phyloP scores from a whole-genome alignment of 1,140 invertebrate species.

The Agrypnia vestita region DNA sequence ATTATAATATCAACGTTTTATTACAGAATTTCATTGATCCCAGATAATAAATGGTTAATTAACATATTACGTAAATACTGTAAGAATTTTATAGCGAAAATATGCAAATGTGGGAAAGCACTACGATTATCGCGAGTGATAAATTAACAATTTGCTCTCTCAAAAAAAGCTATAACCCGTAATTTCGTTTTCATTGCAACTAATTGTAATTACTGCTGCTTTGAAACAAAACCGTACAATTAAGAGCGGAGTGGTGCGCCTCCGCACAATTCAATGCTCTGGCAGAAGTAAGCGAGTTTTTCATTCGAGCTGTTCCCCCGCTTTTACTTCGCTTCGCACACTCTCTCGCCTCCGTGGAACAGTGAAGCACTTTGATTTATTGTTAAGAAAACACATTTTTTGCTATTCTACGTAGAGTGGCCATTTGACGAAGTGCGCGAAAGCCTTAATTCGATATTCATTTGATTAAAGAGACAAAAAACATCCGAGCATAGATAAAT shows the following conservation, averaged over 20 bases:
- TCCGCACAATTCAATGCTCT: constrained; percentile 55
- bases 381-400: constrained; percentile 22
- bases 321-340: constrained; percentile 58
- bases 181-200: constrained; percentile 48
- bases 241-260: constrained; percentile 52
- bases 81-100: neutral
- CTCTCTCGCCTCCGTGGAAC: constrained; percentile 44
- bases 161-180: constrained; percentile 9
- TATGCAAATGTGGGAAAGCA: constrained; percentile 34
- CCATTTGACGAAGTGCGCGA: too few species aligned
- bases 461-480: constrained; percentile 15
- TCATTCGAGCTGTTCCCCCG: constrained; percentile 45
- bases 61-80: too few species aligned
- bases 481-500: neutral
- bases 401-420: neutral
- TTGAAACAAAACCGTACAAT: constrained; percentile 56
- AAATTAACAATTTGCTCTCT: neutral
- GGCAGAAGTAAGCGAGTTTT: constrained; percentile 52
- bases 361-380: constrained; percentile 28
- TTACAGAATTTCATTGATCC: too few species aligned
- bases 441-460: constrained; percentile 21
- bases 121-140: too few species aligned
- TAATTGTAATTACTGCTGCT: constrained; percentile 57
- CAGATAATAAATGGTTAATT: too few species aligned
- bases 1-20: too few species aligned